phyloP scores from a whole-genome alignment of 2,113 vertebrate genomes.

The Indri indri region DNA sequence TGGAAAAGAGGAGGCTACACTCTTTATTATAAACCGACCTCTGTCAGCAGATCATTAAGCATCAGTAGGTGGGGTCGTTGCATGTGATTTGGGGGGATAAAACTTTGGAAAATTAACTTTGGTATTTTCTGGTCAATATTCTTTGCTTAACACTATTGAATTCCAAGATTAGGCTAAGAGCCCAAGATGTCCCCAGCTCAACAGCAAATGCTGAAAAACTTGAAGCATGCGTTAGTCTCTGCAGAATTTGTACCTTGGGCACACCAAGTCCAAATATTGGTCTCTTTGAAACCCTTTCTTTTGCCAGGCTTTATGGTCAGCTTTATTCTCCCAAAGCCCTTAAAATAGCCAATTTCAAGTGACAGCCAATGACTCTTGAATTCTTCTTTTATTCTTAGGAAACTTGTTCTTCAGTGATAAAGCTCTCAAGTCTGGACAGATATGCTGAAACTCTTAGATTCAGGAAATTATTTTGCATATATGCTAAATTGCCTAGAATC shows the following conservation, averaged over 20 bases:
- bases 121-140: neutral
- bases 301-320: neutral
- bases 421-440: neutral
- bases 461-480: neutral
- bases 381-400: neutral
- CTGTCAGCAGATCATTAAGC: neutral
- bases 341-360: neutral
- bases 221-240: neutral
- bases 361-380: neutral
- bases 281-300: neutral
- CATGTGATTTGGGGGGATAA: neutral
- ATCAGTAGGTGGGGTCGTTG: neutral
- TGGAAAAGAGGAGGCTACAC: neutral
- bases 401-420: neutral
- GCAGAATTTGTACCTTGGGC: neutral
- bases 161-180: neutral
- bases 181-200: neutral
- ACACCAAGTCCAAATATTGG: neutral
- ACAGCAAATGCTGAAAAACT: neutral
- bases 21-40: neutral
- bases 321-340: neutral
- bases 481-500: neutral
- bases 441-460: neutral
- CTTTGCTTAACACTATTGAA: constrained; percentile 5
- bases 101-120: constrained; percentile 38